Evolutionary conservation across 2,888 invertebrate species (phyloP).

Genomic region (Stegana nigrithorax): DNA sequence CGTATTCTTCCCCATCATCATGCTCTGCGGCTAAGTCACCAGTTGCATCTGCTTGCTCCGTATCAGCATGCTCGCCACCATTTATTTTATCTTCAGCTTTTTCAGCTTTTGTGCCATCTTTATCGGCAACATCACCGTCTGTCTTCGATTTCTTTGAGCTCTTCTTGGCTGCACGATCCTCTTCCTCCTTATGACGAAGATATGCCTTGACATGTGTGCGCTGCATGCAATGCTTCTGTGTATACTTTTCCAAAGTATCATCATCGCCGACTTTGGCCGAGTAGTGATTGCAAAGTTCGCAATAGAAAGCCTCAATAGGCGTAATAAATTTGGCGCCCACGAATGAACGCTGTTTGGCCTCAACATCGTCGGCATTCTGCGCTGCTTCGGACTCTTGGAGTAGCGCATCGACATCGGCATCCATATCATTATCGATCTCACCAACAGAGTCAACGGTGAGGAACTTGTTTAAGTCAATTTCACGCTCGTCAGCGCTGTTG

Average conservation of each 20-base stretch:
- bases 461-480: slow-evolving; percentile 84
- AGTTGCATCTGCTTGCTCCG: slow-evolving; percentile 75
- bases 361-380: slow-evolving; percentile 72
- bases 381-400: slow-evolving; percentile 71
- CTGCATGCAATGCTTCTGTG: slow-evolving; percentile 80
- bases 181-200: slow-evolving; percentile 81
- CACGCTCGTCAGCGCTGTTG: slow-evolving; percentile 78
- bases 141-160: slow-evolving; percentile 66
- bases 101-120: slow-evolving; percentile 22
- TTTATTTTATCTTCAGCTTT: slow-evolving; percentile 58
- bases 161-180: slow-evolving; percentile 72
- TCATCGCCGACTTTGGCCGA: slow-evolving; percentile 73
- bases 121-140: slow-evolving; percentile 32
- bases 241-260: slow-evolving; percentile 73
- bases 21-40: slow-evolving; percentile 79
- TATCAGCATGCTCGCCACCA: slow-evolving; percentile 72
- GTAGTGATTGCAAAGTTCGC: slow-evolving; percentile 83
- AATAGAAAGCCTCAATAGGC: slow-evolving; percentile 82
- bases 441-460: slow-evolving; percentile 91
- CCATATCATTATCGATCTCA: slow-evolving; percentile 75
- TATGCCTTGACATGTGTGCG: slow-evolving; percentile 82
- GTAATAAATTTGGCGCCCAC: slow-evolving; percentile 83
- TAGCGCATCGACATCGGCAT: slow-evolving; percentile 71
- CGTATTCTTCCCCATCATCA: slow-evolving; percentile 67
- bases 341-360: slow-evolving; percentile 75